These are phyloP conservation scores for Rotaria socialis DNA, from an alignment of 2,888 invertebrate species.

Conservation along the genomic window DNA sequence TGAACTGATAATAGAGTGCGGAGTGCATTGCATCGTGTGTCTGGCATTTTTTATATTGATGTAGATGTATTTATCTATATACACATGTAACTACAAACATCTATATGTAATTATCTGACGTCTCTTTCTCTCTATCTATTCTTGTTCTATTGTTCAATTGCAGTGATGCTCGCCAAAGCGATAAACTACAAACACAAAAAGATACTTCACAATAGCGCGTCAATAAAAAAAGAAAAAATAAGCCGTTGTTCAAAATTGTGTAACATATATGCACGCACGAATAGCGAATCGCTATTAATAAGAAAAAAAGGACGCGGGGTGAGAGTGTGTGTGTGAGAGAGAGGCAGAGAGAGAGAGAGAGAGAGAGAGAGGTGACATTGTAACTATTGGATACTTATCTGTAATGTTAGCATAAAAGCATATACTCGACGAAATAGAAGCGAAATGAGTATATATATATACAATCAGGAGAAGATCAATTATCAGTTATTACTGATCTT, in stretches of 20 bases:
- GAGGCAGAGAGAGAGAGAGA: conserved; percentile 21
- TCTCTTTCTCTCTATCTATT: background rate
- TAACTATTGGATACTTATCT: conserved; percentile 3
- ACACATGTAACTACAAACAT: background rate
- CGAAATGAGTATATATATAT: background rate
- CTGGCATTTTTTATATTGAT: background rate
- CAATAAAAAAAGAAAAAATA: conserved; percentile 8
- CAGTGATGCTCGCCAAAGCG: background rate
- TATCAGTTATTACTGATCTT: conserved; percentile 18
- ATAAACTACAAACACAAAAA: background rate
- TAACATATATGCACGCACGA: background rate
- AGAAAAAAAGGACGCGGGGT: background rate
- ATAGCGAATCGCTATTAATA: background rate
- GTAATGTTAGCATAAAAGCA: background rate
- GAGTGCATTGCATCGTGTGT: background rate
- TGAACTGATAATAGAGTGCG: conserved; percentile 28
- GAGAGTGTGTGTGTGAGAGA: background rate
- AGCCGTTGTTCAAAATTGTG: conserved; percentile 7
- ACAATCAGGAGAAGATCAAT: background rate
- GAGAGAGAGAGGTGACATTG: conserved; percentile 16
- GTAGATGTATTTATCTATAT: background rate
- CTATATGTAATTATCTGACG: background rate
- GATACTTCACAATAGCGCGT: background rate
- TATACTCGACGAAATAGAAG: background rate
- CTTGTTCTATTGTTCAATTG: background rate